Conservation (phyloP, 2,113 vertebrate species). For the Panthera tigris region DNA sequence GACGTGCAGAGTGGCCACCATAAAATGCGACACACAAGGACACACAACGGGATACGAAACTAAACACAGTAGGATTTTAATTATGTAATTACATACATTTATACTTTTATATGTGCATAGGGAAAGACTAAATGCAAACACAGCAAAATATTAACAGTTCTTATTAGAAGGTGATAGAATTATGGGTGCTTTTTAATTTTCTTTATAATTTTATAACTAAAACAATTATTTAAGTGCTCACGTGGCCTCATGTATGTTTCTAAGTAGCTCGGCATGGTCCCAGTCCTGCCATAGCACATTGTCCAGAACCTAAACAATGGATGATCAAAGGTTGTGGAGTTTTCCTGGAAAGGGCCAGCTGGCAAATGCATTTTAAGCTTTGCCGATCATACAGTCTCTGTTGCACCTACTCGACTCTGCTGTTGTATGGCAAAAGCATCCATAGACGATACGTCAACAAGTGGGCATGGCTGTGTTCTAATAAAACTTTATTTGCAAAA, state of each 20-base stretch:
- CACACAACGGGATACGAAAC: neutral
- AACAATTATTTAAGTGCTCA: neutral
- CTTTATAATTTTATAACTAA: neutral
- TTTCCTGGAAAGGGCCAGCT: neutral
- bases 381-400: fast-evolving
- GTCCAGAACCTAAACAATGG: neutral
- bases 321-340: too few species aligned
- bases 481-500: neutral
- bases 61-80: neutral
- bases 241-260: neutral
- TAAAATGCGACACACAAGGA: neutral
- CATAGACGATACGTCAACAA: neutral
- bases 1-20: neutral
- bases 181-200: neutral
- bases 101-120: neutral
- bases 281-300: fast-evolving
- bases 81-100: neutral
- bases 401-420: neutral
- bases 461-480: neutral
- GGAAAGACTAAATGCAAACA: neutral
- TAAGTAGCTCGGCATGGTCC: neutral
- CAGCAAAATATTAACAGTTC: conserved; percentile 4
- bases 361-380: neutral
- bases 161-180: neutral
- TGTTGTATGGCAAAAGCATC: neutral